phyloP scores from a whole-genome alignment of 2,888 invertebrate species.

The Coleophora deauratella region DNA sequence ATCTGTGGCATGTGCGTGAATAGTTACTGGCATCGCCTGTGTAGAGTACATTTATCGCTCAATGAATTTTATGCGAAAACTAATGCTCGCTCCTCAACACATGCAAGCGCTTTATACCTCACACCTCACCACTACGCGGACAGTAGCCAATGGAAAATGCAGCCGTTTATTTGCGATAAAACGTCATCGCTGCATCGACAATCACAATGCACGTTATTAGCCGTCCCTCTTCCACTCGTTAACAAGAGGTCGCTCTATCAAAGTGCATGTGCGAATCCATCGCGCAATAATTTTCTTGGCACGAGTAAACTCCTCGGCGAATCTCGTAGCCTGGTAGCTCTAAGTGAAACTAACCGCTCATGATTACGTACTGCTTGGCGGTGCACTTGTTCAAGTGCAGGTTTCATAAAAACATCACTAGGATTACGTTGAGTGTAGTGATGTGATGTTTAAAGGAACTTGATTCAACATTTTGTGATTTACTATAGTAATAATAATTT shows the following conservation, averaged over 20 bases:
- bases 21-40: no score
- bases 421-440: no score
- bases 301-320: constrained; percentile 39
- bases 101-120: constrained; percentile 4
- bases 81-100: constrained; percentile 1
- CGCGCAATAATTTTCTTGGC: constrained; percentile 43
- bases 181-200: constrained; percentile 36
- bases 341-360: constrained; percentile 44
- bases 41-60: no score
- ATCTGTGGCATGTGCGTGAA: no score
- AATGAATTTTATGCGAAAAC: constrained; percentile 2
- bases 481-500: no score
- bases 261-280: constrained; percentile 51
- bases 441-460: no score
- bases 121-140: constrained; percentile 21
- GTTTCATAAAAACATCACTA: no score
- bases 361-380: constrained; percentile 10
- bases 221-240: constrained; percentile 46
- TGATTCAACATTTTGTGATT: no score
- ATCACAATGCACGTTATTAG: constrained; percentile 33
- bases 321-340: constrained; percentile 52
- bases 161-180: constrained; percentile 31
- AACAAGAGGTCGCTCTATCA: constrained; percentile 27
- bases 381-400: no score
- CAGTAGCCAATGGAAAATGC: constrained; percentile 33